Evolutionary conservation across 2,888 invertebrate genomes (phyloP).

Genomic region (Tetrapedia diversipes): DNA sequence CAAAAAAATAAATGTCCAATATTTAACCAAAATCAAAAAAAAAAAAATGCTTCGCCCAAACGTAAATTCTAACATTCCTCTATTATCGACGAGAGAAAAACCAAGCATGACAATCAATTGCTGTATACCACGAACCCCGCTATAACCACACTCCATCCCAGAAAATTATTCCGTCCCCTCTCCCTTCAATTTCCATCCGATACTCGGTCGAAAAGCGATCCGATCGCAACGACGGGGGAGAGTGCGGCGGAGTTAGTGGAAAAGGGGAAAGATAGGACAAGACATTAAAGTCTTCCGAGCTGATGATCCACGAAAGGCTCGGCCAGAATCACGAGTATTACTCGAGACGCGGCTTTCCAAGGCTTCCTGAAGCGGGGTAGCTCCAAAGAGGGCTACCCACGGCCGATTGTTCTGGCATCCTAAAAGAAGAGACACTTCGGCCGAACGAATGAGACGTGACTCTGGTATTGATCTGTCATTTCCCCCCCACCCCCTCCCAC

Average conservation of each 20-base stretch:
- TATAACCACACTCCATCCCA: too few relatives aligned
- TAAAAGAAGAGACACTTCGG: constrained; percentile 17
- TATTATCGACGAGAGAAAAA: too few relatives aligned
- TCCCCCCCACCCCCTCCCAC: too few relatives aligned
- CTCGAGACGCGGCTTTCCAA: constrained; percentile 4
- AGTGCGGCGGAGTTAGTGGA: too few relatives aligned
- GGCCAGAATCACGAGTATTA: constrained; percentile 15
- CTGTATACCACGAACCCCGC: too few relatives aligned
- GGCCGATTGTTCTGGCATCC: constrained; percentile 4
- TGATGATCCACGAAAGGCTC: constrained; percentile 7
- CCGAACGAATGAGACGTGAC: constrained; percentile 51
- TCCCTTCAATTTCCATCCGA: background rate
- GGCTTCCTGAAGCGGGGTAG: background rate
- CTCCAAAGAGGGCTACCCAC: background rate
- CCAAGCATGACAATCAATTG: too few relatives aligned
- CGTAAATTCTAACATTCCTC: too few relatives aligned
- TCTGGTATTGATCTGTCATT: constrained; percentile 61
- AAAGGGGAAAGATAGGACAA: background rate
- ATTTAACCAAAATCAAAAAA: too few relatives aligned
- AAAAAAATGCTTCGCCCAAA: too few relatives aligned
- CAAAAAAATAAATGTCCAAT: too few relatives aligned
- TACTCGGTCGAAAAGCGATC: constrained; percentile 4
- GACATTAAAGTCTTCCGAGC: constrained; percentile 23
- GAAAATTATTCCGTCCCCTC: background rate
- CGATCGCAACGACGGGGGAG: background rate